Evolutionary conservation across 2,888 invertebrate genomes (phyloP), one percentile per base, ranked within the genome.

Genomic region (Drosophila mimica): DNA sequence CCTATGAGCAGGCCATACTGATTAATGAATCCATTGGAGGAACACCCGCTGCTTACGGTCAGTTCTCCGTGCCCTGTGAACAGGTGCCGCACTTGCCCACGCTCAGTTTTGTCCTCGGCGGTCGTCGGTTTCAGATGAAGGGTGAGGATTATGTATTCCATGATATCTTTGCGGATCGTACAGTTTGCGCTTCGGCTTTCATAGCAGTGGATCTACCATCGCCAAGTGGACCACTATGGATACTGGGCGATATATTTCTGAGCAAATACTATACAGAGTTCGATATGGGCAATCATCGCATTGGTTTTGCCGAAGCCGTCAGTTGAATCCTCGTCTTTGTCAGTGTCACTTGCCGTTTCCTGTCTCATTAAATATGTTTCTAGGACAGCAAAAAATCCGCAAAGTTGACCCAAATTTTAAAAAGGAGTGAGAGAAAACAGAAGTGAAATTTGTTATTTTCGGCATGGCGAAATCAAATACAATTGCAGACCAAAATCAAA

Each of bases 141-240:
- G 96, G 96, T 56, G 93, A 94, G 71, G 98, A 99, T 93, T 99
- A 99, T 92, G 94, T 99, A 77, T 94, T 99, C 60, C 94, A 95
- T 93, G 98, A 97, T 66, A 93, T 94, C 8, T 95, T 96, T 92
- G 94, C 96, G 89, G 98, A 98, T 74, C 95, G 97, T 93, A 96
- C 96, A 6, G 94, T 97, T 68, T 99, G 88, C 11, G 89, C 79
- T 0, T 90, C 88, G 7, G 88, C 89, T 0, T 73, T 88, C 17
- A 89, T 88, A 7, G 89, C 88, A 33, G 83, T 89, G 8, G 89
- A 88, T 31, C 17, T 90, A 65, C 85, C 85, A 0, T 84, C 88
- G 36, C 89, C 88, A 4, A 72, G 17, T 4, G 88, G 89, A 0
- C 88, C 91, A 0, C 74, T 88, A 2, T 88, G 88, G 91, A 90